A percentile compares a stretch with the other conserved stretches of the same genome.
These are phyloP conservation scores for Smutsia temminckii DNA, from an alignment of 2,797 vertebrate genomes.

Conservation along the genomic window DNA sequence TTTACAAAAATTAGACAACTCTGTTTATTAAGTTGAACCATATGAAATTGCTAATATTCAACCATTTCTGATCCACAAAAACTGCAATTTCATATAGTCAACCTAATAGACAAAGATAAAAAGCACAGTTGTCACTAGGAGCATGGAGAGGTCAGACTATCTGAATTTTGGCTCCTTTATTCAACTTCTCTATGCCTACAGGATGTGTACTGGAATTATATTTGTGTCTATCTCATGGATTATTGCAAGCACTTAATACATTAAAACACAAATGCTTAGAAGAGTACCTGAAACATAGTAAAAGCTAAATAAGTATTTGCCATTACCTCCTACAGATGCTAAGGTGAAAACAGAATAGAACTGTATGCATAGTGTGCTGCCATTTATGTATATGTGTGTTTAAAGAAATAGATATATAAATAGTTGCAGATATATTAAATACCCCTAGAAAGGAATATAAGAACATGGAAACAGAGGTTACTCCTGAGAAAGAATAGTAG, in stretches of 20 bases:
- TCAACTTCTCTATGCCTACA: neutral
- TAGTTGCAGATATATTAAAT: neutral
- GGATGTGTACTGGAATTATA: neutral
- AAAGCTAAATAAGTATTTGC: slow-evolving; percentile 10
- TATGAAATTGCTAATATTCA: slow-evolving; percentile 8
- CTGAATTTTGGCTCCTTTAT: neutral
- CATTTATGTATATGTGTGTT: neutral
- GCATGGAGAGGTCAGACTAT: neutral
- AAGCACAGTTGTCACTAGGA: neutral
- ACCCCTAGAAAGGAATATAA: neutral
- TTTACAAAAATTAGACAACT: neutral
- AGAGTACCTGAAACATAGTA: neutral
- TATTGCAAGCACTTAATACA: neutral
- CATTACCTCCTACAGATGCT: neutral
- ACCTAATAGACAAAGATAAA: neutral
- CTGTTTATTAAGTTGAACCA: neutral
- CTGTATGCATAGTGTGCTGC: neutral
- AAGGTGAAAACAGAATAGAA: neutral
- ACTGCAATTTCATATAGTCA: neutral
- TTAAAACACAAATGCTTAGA: neutral
- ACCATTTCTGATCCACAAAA: neutral
- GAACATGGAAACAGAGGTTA: neutral
- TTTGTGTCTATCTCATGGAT: neutral
- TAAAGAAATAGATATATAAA: neutral
- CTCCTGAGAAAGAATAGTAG: neutral